Evolutionary conservation across 2,113 vertebrate genomes (phyloP).

Genomic region (Pterocles orientalis): DNA sequence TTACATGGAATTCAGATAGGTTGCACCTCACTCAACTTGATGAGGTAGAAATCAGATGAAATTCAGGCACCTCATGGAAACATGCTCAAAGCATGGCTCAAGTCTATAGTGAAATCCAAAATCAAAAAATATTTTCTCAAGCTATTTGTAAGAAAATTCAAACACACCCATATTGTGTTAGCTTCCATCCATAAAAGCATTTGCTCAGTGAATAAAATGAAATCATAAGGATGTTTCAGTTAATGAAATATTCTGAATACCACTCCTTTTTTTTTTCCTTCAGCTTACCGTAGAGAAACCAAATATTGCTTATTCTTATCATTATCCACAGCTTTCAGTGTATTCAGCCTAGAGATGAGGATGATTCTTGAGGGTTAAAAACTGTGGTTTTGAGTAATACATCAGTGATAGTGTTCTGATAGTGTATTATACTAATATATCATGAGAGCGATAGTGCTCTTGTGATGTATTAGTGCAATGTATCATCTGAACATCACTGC

Average conservation of each 20-base stretch:
- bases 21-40: neutral
- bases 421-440: slow-evolving; percentile 74
- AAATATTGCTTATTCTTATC: neutral
- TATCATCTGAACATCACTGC: slow-evolving; percentile 67
- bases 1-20: neutral
- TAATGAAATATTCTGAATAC: neutral
- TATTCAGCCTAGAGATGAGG: neutral
- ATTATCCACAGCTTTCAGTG: neutral
- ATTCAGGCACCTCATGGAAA: neutral
- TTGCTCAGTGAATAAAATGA: slow-evolving; percentile 6
- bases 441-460: slow-evolving; percentile 54
- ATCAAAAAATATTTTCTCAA: neutral
- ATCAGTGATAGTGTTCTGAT: slow-evolving; percentile 66
- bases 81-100: neutral
- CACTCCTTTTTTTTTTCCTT: neutral
- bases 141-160: slow-evolving; percentile 24
- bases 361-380: slow-evolving; percentile 62
- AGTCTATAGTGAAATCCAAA: neutral
- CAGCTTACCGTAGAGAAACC: neutral
- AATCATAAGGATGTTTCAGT: neutral
- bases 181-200: neutral
- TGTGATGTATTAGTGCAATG: slow-evolving; percentile 67
- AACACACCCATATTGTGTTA: neutral
- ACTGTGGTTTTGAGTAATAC: slow-evolving; percentile 64
- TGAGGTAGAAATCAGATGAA: neutral